Base-by-base conservation (phyloP, 2,888 invertebrate genomes). In the Rhamphomyia laevipes region DNA sequence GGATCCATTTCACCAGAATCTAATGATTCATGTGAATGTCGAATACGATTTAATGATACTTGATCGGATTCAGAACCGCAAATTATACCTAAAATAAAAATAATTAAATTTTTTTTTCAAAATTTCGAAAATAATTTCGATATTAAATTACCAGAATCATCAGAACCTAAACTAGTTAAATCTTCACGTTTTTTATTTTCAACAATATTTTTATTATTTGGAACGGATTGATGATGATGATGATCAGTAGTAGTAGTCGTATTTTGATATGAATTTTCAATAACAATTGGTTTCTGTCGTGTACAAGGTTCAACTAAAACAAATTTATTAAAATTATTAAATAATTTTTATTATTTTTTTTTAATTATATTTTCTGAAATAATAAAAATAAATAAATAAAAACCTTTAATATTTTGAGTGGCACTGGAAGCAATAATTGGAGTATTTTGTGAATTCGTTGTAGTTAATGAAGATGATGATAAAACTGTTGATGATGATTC, bases 1-100 rank as follows among this genome's bases (percentile, higher is more conserved):
- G 76, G 74, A 63, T 82, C 76, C 60, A 70, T 68, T 63, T 75
- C 66, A 30, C 82, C 80, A 10, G 84, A 82, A 64, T 86, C 84
- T 46, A 86, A 73, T 57, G 85, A 85, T 65, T 86, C 86, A 58
- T 82, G 76, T 55, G 84, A 86, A 60, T 82, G 77, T 15, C 70
- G 64, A 30, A 70, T 70, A 50, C 70, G 69, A 58, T 65, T 71
- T 50, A 71, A 53, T 17, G 71, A 70, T 23, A 67, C 61, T 57
- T 71, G 71, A 57, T 71, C 71, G 15, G 70, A 67, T 53, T 73
- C 73, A 21, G 72, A 75, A 53, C 75, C 73, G 60, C 76, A 77
- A 56, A 76, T 73, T 53, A 77, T 77, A 54, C 77, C 70, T 70
- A 47, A 49, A 30, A 35, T 31, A 15, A 10, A 31, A n/a, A 12